Conservation (phyloP, 1,140 invertebrate genomes). For the Drosophila santomea region DNA sequence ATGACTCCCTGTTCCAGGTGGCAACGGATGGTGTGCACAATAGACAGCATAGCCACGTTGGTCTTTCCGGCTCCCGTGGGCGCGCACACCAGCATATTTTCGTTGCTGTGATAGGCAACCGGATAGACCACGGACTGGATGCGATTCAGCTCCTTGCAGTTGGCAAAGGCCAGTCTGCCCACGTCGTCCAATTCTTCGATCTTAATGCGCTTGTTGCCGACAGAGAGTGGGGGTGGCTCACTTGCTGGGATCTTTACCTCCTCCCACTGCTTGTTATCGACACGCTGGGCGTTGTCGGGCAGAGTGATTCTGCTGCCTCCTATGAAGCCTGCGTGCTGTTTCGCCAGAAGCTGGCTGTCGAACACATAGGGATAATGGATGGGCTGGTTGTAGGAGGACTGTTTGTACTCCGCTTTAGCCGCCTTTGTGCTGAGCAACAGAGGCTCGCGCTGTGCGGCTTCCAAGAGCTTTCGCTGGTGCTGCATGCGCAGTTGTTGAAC, state of each 20-base stretch:
- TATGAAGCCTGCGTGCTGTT: slow-evolving; percentile 90
- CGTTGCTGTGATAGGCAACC: slow-evolving; percentile 97
- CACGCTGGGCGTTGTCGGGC: slow-evolving; percentile 90
- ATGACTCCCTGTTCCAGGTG: slow-evolving; percentile 93
- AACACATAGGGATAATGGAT: slow-evolving; percentile 93
- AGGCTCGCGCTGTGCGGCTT: slow-evolving; percentile 81
- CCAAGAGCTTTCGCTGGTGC: slow-evolving; percentile 85
- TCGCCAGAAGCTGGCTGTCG: slow-evolving; percentile 90
- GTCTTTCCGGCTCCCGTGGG: slow-evolving; percentile 99
- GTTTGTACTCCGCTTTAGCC: slow-evolving; percentile 38
- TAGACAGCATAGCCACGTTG: slow-evolving; percentile 97
- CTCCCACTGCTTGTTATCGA: slow-evolving; percentile 91
- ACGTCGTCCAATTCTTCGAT: slow-evolving; percentile 93
- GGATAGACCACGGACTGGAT: slow-evolving; percentile 99
- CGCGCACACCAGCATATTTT: slow-evolving; percentile 98
- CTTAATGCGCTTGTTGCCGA: slow-evolving; percentile 89
- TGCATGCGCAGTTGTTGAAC: slow-evolving; percentile 84
- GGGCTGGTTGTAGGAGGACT: slow-evolving; percentile 34
- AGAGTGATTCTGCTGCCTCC: slow-evolving; percentile 92
- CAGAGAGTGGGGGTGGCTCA: slow-evolving; percentile 87
- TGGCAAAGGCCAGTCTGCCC: slow-evolving; percentile 94
- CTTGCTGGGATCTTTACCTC: slow-evolving; percentile 95
- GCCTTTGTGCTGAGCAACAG: slow-evolving; percentile 82
- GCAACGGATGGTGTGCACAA: slow-evolving; percentile 95
- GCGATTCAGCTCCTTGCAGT: slow-evolving; percentile 94